A percentile compares a stretch with the other conserved stretches of the same genome.
These are phyloP conservation scores for Conomelus anceps DNA, from an alignment of 2,888 invertebrate species.

Conservation along the genomic window DNA sequence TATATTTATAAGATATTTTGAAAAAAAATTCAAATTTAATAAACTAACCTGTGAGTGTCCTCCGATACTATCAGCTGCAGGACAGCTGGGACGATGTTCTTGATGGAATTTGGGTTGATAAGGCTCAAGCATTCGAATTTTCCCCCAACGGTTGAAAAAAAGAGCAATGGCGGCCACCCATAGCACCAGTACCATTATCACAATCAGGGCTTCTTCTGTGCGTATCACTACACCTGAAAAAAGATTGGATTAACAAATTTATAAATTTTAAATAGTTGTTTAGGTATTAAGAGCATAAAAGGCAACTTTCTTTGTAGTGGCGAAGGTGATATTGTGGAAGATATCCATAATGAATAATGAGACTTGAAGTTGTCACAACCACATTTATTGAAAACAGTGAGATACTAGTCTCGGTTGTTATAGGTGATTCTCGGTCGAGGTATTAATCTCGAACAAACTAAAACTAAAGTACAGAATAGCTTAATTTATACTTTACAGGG, in stretches of 20 bases:
- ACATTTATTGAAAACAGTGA: too few relatives aligned
- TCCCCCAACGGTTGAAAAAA: conserved; percentile 92
- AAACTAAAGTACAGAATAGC: too few relatives aligned
- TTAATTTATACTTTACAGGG: too few relatives aligned
- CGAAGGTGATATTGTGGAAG: too few relatives aligned
- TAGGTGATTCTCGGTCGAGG: too few relatives aligned
- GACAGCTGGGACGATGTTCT: conserved; percentile 67
- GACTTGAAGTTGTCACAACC: too few relatives aligned
- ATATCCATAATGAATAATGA: too few relatives aligned
- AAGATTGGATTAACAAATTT: not conserved
- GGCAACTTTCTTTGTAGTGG: not conserved
- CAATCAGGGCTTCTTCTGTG: conserved; percentile 78
- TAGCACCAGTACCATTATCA: conserved; percentile 72
- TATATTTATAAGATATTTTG: too few relatives aligned
- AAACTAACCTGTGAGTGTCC: conserved; percentile 45
- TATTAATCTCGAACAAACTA: too few relatives aligned
- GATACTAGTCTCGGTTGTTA: too few relatives aligned
- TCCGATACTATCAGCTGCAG: conserved; percentile 51
- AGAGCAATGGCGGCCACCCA: conserved; percentile 86
- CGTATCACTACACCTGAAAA: conserved; percentile 58
- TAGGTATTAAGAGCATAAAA: not conserved
- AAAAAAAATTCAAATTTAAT: too few relatives aligned
- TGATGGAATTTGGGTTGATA: conserved; percentile 86
- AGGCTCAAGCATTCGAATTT: conserved; percentile 86
- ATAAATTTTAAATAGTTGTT: not conserved